Evolutionary conservation across 2,113 vertebrate species (phyloP), one percentile per base, ranked within the genome.

Genomic region (Catharus fuscescens): DNA sequence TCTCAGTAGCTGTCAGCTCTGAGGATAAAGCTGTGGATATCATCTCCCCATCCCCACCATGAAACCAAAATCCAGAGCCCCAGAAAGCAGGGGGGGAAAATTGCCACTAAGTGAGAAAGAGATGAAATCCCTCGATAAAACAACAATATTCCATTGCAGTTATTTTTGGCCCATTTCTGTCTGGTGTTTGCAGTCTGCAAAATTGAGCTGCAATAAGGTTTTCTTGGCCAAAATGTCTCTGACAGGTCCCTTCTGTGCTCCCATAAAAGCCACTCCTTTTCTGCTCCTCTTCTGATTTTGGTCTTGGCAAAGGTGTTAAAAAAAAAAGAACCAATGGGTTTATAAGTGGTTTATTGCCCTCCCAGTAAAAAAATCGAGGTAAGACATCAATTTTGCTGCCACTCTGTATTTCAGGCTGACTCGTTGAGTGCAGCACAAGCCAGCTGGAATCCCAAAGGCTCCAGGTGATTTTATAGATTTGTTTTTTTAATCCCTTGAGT

Each of bases 371-470:
- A 38, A 8, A 7, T 16, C 2, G 0, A 91, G 61, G 48, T 48
- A 42, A 72, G 44, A 34, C 91, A 71, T 94, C 57, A 53, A 23
- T 91, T 93, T 92, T 40, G 28, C 48, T 92, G 81, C 78, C 87
- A 45, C 78, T 92, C 81, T n/a, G 32, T 92, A 77, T 95, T 95
- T 96, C 92, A 95, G 78, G 57, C 47, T 86, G 93, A 69, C 56
- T 29, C 71, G 86, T 7, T 73, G 92, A 88, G 74, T 73, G 78
- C 70, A 87, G 45, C 66, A 26, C 56, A 76, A 84, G 66, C 70
- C 83, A 89, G 77, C 42, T 70, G 79, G 13, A 80, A 80, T 92
- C 89, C 91, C 70, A 86, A 86, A 93, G 61, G 73, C 52, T 92
- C 34, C 70, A 70, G 66, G 38, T 91, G 83, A 94, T 93, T 91